A percentile compares a stretch with the other conserved stretches of the same genome.
These are phyloP conservation scores for Tyria jacobaeae DNA, from an alignment of 2,888 invertebrate genomes.

Conservation along the genomic window DNA sequence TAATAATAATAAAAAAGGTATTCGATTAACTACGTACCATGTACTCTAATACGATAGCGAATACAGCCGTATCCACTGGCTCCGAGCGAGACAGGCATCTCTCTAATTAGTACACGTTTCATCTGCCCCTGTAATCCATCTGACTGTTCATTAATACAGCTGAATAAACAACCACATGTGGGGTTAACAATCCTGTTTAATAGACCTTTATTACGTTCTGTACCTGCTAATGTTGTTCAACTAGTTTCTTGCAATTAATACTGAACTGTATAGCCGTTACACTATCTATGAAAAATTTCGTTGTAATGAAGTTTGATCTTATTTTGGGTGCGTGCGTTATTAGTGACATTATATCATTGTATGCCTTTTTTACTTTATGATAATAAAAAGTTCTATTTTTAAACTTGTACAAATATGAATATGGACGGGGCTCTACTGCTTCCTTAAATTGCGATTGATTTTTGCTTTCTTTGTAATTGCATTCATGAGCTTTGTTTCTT, in stretches of 20 bases:
- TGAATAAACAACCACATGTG: conserved; percentile 60
- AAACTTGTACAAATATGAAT: too few relatives aligned
- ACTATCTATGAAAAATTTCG: conserved; percentile 1
- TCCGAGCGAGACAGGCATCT: conserved; percentile 47
- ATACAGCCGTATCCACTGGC: conserved; percentile 27
- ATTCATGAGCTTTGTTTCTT: too few relatives aligned
- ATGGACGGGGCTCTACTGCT: too few relatives aligned
- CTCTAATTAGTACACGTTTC: conserved; percentile 68
- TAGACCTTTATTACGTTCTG: conserved; percentile 43
- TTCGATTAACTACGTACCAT: conserved; percentile 16
- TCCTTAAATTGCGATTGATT: too few relatives aligned
- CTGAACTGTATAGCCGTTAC: background rate
- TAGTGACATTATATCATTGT: background rate
- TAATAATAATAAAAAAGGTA: conserved; percentile 22
- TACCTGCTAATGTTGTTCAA: conserved; percentile 33
- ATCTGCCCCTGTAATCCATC: conserved; percentile 65
- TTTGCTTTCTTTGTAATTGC: too few relatives aligned
- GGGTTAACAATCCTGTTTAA: conserved; percentile 55
- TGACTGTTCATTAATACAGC: conserved; percentile 65
- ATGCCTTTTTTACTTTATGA: too few relatives aligned
- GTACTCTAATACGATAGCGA: conserved; percentile 34
- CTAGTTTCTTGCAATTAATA: conserved; percentile 27
- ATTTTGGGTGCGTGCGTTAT: background rate
- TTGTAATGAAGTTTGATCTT: background rate
- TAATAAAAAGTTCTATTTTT: too few relatives aligned